Conservation (phyloP, 53 echinoderm and acorn worm genomes). For the Crossaster papposus region DNA sequence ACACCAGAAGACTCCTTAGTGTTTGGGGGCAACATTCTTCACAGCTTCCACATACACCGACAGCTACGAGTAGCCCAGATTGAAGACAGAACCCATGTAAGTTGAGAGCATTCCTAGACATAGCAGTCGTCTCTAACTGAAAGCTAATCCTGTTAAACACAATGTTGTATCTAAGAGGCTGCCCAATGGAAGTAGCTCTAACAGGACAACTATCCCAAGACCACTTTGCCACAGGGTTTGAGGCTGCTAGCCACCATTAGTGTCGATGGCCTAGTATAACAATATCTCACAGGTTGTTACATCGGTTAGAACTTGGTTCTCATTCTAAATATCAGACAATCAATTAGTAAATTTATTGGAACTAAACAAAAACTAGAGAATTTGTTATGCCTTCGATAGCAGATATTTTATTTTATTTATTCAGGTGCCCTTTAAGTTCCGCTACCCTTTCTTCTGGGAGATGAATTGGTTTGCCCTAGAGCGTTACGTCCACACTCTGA, state of each 20-base stretch:
- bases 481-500: conserved; percentile 84
- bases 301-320: too few relatives aligned
- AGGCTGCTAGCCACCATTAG: too few relatives aligned
- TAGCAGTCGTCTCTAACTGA: background rate
- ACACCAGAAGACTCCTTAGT: conserved; percentile 94
- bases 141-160: background rate
- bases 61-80: conserved; percentile 82
- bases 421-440: conserved; percentile 93
- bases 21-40: conserved; percentile 98
- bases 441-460: conserved; percentile 96
- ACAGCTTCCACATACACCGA: conserved; percentile 86
- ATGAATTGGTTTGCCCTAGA: conserved; percentile 96
- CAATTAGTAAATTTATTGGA: background rate
- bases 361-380: too few relatives aligned
- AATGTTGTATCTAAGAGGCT: background rate
- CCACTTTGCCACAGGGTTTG: too few relatives aligned
- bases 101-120: conserved; percentile 23
- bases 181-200: too few relatives aligned
- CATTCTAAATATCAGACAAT: too few relatives aligned
- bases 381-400: background rate
- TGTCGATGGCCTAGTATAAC: too few relatives aligned
- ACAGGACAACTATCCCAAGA: too few relatives aligned
- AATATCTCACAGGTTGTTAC: too few relatives aligned
- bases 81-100: conserved; percentile 93
- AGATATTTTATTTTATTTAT: background rate